A percentile compares a stretch with the other conserved stretches of the same genome.
These are phyloP conservation scores for Acyrthosiphon pisum DNA, from an alignment of 1,140 invertebrate genomes.

Conservation along the genomic window DNA sequence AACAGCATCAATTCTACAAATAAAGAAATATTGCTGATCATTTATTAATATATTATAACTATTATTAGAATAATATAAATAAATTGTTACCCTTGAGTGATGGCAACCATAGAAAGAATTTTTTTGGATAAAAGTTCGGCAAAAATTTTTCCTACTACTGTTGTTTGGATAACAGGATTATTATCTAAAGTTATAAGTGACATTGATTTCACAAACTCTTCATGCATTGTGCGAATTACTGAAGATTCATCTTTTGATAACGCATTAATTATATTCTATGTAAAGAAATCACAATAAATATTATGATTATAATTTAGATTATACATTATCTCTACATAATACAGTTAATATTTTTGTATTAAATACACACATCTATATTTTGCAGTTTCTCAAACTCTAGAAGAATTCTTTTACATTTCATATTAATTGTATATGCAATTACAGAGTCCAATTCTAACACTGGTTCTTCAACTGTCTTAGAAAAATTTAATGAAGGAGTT, in stretches of 20 bases:
- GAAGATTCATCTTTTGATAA: slow-evolving; percentile 10
- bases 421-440: background rate
- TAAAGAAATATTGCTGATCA: background rate
- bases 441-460: background rate
- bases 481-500: background rate
- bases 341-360: background rate
- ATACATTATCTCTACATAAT: background rate
- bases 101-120: background rate
- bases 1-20: slow-evolving; percentile 38
- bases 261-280: slow-evolving; percentile 29
- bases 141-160: slow-evolving; percentile 23
- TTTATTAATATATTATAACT: background rate
- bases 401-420: slow-evolving; percentile 33
- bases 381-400: slow-evolving; percentile 32
- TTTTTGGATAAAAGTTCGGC: slow-evolving; percentile 46
- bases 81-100: slow-evolving; percentile 18
- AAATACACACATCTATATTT: slow-evolving; percentile 34
- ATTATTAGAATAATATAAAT: background rate
- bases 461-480: background rate
- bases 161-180: background rate
- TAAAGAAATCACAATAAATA: background rate
- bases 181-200: background rate
- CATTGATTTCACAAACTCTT: slow-evolving; percentile 40
- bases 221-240: slow-evolving; percentile 8
- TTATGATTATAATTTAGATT: background rate